Conservation (phyloP, 53 echinoderm and acorn worm genomes). For the Holothuria scabra region DNA sequence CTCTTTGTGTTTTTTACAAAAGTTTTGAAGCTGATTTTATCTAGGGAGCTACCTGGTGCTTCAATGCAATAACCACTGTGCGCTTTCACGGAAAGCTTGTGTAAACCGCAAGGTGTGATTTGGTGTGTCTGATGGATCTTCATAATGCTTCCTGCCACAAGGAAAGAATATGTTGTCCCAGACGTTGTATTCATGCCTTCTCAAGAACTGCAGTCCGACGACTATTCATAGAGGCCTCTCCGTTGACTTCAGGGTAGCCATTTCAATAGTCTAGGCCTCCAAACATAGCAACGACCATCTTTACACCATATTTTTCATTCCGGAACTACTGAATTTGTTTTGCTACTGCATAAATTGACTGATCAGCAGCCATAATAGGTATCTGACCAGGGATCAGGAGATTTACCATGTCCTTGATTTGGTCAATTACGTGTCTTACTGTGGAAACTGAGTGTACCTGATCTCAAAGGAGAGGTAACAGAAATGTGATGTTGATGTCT, state of each 20-base stretch:
- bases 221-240: slow-evolving; percentile 40
- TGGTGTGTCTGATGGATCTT: slow-evolving; percentile 42
- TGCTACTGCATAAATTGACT: slow-evolving; percentile 44
- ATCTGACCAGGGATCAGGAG: slow-evolving; percentile 46
- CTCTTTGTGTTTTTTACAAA: slow-evolving; percentile 48
- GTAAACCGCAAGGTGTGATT: slow-evolving; percentile 17
- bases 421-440: slow-evolving; percentile 4
- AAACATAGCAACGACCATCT: slow-evolving; percentile 51
- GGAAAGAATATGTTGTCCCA: slow-evolving; percentile 53
- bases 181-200: slow-evolving; percentile 36
- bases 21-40: slow-evolving; percentile 5
- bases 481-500: neutral
- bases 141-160: slow-evolving; percentile 39
- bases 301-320: slow-evolving; percentile 51
- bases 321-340: slow-evolving; percentile 59
- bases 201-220: slow-evolving; percentile 40
- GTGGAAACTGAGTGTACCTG: neutral
- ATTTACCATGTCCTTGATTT: slow-evolving; percentile 3
- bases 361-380: slow-evolving; percentile 50
- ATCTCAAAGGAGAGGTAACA: neutral
- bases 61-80: neutral
- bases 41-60: neutral
- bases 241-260: slow-evolving; percentile 33
- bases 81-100: slow-evolving; percentile 22
- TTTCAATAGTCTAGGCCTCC: slow-evolving; percentile 53